Conservation (phyloP, 2,797 vertebrate genomes). For the Pogonophryne albipinna region DNA sequence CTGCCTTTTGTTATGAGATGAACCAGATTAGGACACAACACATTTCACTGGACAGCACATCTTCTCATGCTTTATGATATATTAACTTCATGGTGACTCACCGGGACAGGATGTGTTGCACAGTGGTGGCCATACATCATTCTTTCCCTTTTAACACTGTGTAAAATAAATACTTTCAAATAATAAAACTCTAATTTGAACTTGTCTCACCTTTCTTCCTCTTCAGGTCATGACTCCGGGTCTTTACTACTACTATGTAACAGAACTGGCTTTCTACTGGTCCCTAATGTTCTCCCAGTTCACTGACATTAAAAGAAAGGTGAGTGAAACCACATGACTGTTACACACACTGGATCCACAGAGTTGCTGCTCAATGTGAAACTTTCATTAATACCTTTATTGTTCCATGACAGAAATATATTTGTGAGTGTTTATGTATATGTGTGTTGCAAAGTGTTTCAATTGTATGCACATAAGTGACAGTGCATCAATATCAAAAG, state of each 20-base stretch:
- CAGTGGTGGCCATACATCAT: slow-evolving; percentile 8
- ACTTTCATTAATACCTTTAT: slow-evolving; percentile 22
- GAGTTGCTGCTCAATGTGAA: slow-evolving; percentile 31
- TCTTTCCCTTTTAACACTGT: neutral
- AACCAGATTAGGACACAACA: too few species aligned
- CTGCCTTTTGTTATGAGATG: neutral
- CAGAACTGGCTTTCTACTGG: slow-evolving; percentile 96
- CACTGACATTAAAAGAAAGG: slow-evolving; percentile 97
- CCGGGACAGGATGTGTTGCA: neutral
- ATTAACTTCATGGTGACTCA: slow-evolving; percentile 15
- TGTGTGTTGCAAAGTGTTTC: slow-evolving; percentile 9
- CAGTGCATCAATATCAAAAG: neutral
- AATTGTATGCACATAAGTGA: neutral
- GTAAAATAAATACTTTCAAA: neutral
- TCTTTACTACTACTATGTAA: slow-evolving; percentile 94
- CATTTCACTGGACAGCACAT: neutral
- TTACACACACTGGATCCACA: slow-evolving; percentile 1
- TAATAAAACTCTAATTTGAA: neutral
- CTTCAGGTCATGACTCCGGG: slow-evolving; percentile 88
- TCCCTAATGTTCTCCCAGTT: slow-evolving; percentile 99
- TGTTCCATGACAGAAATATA: slow-evolving; percentile 37
- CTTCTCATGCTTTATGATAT: neutral
- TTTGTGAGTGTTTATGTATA: neutral
- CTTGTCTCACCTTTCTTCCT: slow-evolving; percentile 2
- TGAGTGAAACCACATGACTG: slow-evolving; percentile 74